Percentiles rank a stretch among this genome's conserved stretches.
Evolutionary conservation across 2,797 vertebrate genomes (phyloP).

Genomic region (Siniperca obscura): DNA sequence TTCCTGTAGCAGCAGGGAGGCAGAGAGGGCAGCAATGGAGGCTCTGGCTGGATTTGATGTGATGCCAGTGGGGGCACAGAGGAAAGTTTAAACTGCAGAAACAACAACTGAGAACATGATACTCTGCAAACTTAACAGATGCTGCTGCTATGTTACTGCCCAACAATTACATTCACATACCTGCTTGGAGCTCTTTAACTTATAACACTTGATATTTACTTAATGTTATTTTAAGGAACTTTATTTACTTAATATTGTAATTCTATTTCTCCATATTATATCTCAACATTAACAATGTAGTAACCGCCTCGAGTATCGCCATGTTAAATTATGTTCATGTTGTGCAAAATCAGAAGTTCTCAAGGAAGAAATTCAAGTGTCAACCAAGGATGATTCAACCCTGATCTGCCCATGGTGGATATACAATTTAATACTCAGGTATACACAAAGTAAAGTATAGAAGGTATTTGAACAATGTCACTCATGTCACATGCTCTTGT

Average conservation of each 20-base stretch:
- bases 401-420: neutral
- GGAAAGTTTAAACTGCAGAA: constrained; percentile 53
- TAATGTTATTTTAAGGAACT: neutral
- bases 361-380: no score
- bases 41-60: constrained; percentile 49
- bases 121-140: constrained; percentile 47
- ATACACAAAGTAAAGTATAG: neutral
- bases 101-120: constrained; percentile 38
- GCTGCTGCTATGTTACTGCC: constrained; percentile 20
- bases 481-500: no score
- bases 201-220: neutral
- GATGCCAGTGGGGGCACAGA: constrained; percentile 37
- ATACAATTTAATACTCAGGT: neutral
- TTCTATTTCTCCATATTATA: no score
- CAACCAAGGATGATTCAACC: neutral
- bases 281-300: neutral
- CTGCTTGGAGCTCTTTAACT: neutral
- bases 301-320: neutral
- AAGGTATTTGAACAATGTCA: neutral
- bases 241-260: neutral
- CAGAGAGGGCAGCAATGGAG: constrained; percentile 17
- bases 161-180: neutral
- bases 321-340: neutral
- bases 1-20: constrained; percentile 21
- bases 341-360: neutral